Evolutionary conservation across 2,797 vertebrate genomes (phyloP).

Genomic region (Epinephelus awoara): DNA sequence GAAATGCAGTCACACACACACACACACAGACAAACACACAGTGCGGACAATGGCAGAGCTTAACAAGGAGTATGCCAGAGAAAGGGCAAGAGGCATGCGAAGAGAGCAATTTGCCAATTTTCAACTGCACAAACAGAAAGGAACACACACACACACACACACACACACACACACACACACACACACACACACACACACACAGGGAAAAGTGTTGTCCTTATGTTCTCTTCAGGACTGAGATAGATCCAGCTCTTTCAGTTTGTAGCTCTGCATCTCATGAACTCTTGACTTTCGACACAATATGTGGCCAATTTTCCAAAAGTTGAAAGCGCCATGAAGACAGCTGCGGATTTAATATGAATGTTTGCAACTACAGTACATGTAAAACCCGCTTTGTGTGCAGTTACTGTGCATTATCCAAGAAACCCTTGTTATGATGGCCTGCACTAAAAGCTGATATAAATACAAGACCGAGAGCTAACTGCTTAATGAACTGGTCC

Average conservation of each 20-base stretch:
- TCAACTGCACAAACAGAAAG: constrained; percentile 45
- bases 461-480: background rate
- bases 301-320: background rate
- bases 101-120: constrained; percentile 64
- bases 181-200: constrained; percentile 4
- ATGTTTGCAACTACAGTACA: background rate
- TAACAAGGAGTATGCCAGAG: constrained; percentile 58
- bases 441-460: too few species aligned
- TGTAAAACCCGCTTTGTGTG: background rate
- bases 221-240: constrained; percentile 6
- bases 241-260: background rate
- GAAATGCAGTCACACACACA: constrained; percentile 28
- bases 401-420: background rate
- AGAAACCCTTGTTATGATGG: background rate
- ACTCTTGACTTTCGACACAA: background rate
- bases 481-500: background rate
- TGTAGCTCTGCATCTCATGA: background rate
- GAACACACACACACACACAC: constrained; percentile 10
- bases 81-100: constrained; percentile 64
- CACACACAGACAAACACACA: constrained; percentile 14
- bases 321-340: background rate
- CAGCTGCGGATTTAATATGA: background rate
- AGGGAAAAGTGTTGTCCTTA: background rate
- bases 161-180: constrained; percentile 6
- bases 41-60: constrained; percentile 49